Base-by-base conservation (phyloP, 2,797 vertebrate species). In the Dromococcyx pavoninus region DNA sequence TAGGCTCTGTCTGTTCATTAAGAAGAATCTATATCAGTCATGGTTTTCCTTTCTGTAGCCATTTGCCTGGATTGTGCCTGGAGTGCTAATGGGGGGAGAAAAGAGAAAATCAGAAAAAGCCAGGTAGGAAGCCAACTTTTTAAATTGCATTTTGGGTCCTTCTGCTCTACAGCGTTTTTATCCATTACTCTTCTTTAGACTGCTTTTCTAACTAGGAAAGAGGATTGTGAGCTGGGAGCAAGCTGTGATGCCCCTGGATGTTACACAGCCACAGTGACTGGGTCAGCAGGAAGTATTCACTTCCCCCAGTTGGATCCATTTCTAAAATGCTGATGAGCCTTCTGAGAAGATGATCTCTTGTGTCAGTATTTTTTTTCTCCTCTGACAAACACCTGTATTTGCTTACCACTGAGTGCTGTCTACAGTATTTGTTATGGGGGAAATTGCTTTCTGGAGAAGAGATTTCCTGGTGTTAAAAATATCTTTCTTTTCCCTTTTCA, bases 41-140 rank as follows among this genome's bases (percentile, higher is more conserved):
- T 91, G 70, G 12, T 86, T 87, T 70, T 43, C 44, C 32, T 73
- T 88, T 66, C 51, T 93, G 27, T 86, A 98, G 98, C 98, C 98
- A 1, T 98, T 98, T 81, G 96, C 94, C 58, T 97, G 97, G 99
- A 99, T 99, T 78, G 99, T 99, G 56, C 99, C 99, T 5, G 99
- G 99, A 50, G 98, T 99, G n/a, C 95, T 99, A 70, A 99, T 99
- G 99, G 99, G 99, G 53, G 99, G 99, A 97, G 99, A 99, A 97
- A 99, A 99, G 98, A 99, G 98, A 93, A 99, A 99, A 92, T 98
- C 99, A 0, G 99, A 99, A 97, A 99, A 99, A 94, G 99, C 99
- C 98, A 99, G 99, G 99, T 99, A 95, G 67, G 97, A 90, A 73
- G 48, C 33, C 32, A 48, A 32, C 32, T 75, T 69, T 46, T 88